phyloP scores from a whole-genome alignment of 2,888 invertebrate species.

The Drosophila peninsularis region DNA sequence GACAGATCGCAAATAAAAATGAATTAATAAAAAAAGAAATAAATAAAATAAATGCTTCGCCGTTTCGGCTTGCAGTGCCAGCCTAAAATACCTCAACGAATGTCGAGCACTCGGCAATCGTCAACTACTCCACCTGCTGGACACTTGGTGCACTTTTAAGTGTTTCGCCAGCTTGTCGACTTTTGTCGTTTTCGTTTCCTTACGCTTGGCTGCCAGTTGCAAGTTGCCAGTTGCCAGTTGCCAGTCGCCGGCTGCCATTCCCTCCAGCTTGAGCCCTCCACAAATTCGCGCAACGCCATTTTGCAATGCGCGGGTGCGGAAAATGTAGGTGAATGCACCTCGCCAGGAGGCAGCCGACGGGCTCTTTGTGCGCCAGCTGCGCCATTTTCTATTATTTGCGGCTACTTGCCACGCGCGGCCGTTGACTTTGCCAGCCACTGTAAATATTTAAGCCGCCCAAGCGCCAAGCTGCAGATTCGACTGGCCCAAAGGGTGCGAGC shows the following conservation, averaged over 20 bases:
- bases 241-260: neutral
- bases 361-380: slow-evolving; percentile 44
- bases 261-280: slow-evolving; percentile 13
- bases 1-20: no score
- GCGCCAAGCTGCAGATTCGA: neutral
- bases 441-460: slow-evolving; percentile 34
- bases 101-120: slow-evolving; percentile 20
- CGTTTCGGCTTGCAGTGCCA: slow-evolving; percentile 21
- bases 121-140: slow-evolving; percentile 9
- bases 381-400: slow-evolving; percentile 60
- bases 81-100: slow-evolving; percentile 54
- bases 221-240: slow-evolving; percentile 12
- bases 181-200: slow-evolving; percentile 43
- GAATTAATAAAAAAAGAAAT: no score
- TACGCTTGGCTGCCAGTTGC: slow-evolving; percentile 19
- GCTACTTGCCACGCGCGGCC: slow-evolving; percentile 62
- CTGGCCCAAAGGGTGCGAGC: neutral
- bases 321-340: slow-evolving; percentile 78
- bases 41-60: no score
- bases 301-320: slow-evolving; percentile 54
- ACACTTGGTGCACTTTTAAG: slow-evolving; percentile 63
- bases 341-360: slow-evolving; percentile 28
- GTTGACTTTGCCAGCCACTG: slow-evolving; percentile 61
- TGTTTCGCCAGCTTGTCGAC: slow-evolving; percentile 64
- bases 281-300: slow-evolving; percentile 65